Percentiles rank a stretch among this genome's conserved stretches.
These are phyloP conservation scores for Muntiacus muntjak DNA, from an alignment of 2,113 vertebrate genomes.

Conservation along the genomic window DNA sequence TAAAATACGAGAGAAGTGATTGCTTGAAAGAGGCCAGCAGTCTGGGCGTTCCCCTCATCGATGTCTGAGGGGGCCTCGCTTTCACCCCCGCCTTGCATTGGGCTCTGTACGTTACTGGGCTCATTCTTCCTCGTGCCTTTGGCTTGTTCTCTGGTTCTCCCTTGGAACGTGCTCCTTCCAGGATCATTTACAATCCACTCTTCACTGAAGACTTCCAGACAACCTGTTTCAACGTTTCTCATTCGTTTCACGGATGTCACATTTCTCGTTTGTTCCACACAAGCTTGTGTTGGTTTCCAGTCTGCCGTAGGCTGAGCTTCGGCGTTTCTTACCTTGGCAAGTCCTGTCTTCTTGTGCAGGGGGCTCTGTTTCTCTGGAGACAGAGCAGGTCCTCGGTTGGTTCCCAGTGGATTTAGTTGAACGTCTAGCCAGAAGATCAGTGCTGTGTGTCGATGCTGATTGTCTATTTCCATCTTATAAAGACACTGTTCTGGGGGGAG, in stretches of 20 bases:
- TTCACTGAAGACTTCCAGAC: not conserved
- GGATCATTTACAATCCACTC: not conserved
- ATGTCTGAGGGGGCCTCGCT: rapidly evolving
- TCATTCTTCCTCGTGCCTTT: rapidly evolving
- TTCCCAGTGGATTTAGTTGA: rapidly evolving
- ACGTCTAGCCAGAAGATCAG: not conserved
- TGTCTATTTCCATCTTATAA: not conserved
- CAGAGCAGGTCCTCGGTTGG: not conserved
- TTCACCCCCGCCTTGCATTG: not conserved
- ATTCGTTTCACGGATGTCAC: rapidly evolving
- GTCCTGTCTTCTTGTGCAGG: not conserved
- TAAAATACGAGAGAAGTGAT: not conserved
- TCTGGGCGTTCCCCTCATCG: not conserved
- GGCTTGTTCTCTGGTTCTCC: not conserved
- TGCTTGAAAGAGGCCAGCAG: not conserved
- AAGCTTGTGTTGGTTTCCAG: not conserved
- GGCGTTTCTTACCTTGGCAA: not conserved
- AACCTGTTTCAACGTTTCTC: not conserved
- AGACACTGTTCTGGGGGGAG: not conserved
- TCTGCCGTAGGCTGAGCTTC: not conserved
- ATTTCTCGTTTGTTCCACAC: not conserved
- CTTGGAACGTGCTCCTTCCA: not conserved
- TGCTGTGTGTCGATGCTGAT: not conserved
- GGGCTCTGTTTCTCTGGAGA: not conserved
- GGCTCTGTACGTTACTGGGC: rapidly evolving